phyloP scores from a whole-genome alignment of 2,888 invertebrate genomes.

The Quadriops clusia region DNA sequence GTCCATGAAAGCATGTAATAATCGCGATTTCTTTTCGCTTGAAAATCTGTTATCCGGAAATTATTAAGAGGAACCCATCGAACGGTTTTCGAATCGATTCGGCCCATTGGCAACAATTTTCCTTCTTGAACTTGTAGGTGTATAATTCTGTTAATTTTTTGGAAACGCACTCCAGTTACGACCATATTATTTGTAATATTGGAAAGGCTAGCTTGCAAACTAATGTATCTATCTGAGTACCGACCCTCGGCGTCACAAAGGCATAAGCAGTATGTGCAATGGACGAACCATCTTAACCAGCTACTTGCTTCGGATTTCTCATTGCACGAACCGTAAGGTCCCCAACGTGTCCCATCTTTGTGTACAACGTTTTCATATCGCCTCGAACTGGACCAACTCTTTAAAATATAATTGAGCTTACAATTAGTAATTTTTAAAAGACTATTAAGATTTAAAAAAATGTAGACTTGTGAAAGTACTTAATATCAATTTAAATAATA shows the following conservation, averaged over 20 bases:
- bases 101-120: slow-evolving; percentile 50
- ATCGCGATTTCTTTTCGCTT: slow-evolving; percentile 31
- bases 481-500: slow-evolving; percentile 6
- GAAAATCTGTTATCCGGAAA: slow-evolving; percentile 25
- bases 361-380: slow-evolving; percentile 68
- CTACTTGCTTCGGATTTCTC: slow-evolving; percentile 47
- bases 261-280: slow-evolving; percentile 54
- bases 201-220: slow-evolving; percentile 31
- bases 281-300: slow-evolving; percentile 78
- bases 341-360: slow-evolving; percentile 53
- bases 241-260: slow-evolving; percentile 41
- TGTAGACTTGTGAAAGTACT: neutral
- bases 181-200: slow-evolving; percentile 27
- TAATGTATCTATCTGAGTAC: slow-evolving; percentile 41
- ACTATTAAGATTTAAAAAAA: neutral
- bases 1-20: slow-evolving; percentile 40
- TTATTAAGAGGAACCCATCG: slow-evolving; percentile 50
- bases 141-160: slow-evolving; percentile 64
- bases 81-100: slow-evolving; percentile 45
- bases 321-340: slow-evolving; percentile 41
- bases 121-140: slow-evolving; percentile 75
- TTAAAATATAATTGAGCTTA: too few species aligned
- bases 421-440: too few species aligned
- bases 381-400: slow-evolving; percentile 35
- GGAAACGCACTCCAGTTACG: slow-evolving; percentile 38